Evolutionary conservation across 2,113 vertebrate genomes (phyloP), one percentile per base, ranked within the genome.

Genomic region (Nyctereutes procyonoides): DNA sequence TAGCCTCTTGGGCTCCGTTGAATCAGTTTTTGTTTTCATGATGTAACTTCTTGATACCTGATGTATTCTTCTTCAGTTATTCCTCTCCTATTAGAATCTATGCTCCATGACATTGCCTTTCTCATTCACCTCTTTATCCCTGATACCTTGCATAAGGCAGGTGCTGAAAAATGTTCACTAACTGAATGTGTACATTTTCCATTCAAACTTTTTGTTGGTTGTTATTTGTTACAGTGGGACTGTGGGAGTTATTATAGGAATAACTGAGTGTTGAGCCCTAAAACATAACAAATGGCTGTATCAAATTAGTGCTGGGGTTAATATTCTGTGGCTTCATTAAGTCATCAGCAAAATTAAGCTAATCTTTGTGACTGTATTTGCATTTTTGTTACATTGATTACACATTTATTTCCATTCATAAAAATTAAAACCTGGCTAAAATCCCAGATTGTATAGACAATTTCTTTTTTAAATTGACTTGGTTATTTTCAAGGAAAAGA

Each of bases 401-500:
- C 81, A 19, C 55, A 38, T 93, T 86, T 93, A 71, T 92, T 95
- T 92, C 51, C 51, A 93, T 92, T 97, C 56, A 76, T 82, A 90
- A 97, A 96, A 96, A 71, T 87, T 79, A 43, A 91, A 96, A 92
- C 43, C 38, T 96, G 73, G 74, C 73, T 86, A 79, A 95, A 93
- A 97, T 89, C 58, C 22, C 60, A 97, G 77, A 67, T 82, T 91
- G 60, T 43, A 28, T 83, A 79, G 97, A 76, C 24, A 86, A 35
- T 92, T 92, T 65, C 48, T 90, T 91, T 97, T 82, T 76, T 71
- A 32, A 96, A 92, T 80, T 73, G 73, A 93, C 79, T 95, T 97
- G 76, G 30, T 94, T 89, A 86, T 94, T 98, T 96, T 93, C 11
- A 60, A 79, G 96, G 55, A 84, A 95, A 80, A 92, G 35, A 93